Evolutionary conservation across 2,888 invertebrate species (phyloP).

Genomic region (Augiades crinisus): DNA sequence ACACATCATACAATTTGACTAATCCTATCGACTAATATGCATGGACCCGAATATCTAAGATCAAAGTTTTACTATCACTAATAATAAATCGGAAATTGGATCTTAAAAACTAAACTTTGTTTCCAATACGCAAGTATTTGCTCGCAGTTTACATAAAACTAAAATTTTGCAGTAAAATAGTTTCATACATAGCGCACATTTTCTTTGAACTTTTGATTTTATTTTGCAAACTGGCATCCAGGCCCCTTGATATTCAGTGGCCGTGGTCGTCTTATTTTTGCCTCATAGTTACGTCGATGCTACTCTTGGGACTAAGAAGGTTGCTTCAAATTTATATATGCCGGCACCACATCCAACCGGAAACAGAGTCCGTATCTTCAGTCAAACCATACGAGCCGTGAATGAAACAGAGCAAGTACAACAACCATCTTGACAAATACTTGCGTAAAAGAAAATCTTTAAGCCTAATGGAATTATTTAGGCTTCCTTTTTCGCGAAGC

Average conservation of each 20-base stretch:
- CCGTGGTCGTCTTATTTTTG: too few species aligned
- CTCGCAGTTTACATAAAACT: background rate
- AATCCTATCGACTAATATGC: background rate
- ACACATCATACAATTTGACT: too few species aligned
- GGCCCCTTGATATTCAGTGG: too few species aligned
- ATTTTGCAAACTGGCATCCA: too few species aligned
- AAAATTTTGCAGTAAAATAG: background rate
- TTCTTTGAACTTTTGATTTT: background rate
- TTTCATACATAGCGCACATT: background rate
- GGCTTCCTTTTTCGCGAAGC: constrained; percentile 77
- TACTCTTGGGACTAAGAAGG: too few species aligned
- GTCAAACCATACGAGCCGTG: too few species aligned
- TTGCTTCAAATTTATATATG: too few species aligned
- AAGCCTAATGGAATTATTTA: constrained; percentile 38
- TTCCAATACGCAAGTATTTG: constrained; percentile 1
- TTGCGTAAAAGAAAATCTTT: background rate
- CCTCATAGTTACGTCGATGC: too few species aligned
- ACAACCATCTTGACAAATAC: background rate
- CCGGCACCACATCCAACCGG: too few species aligned
- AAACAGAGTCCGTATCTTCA: too few species aligned
- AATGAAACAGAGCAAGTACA: too few species aligned
- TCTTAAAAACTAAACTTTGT: background rate
- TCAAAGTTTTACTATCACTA: constrained; percentile 8
- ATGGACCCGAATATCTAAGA: constrained; percentile 10
- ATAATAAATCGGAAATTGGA: constrained; percentile 5